phyloP scores from a whole-genome alignment of 2,888 invertebrate species.

The Drosophila koepferae region DNA sequence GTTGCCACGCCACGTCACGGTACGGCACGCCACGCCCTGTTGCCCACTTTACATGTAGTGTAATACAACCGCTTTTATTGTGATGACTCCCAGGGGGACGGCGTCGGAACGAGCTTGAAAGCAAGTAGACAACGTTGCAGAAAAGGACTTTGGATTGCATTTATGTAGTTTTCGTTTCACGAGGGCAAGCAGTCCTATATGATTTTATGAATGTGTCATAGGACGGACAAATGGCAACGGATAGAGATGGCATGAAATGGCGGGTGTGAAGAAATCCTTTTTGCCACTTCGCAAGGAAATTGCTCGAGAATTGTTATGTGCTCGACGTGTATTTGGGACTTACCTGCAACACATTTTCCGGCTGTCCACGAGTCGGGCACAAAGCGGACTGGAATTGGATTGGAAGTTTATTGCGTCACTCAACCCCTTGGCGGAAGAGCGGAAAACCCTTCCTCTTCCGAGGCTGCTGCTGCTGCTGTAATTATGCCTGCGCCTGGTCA shows the following conservation, averaged over 20 bases:
- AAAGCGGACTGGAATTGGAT: conserved; percentile 11
- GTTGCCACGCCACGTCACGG: conserved; percentile 6
- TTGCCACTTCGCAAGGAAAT: conserved; percentile 66
- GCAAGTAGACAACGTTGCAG: conserved; percentile 34
- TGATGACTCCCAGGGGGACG: conserved; percentile 64
- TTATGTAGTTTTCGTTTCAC: conserved; percentile 11
- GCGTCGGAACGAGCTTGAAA: conserved; percentile 32
- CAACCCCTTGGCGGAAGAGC: conserved; percentile 60
- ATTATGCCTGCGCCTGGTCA: conserved; percentile 70
- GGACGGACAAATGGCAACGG: conserved; percentile 24
- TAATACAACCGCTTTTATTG: conserved; percentile 66
- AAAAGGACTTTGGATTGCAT: conserved; percentile 36
- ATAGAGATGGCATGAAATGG: not conserved
- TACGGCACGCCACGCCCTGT: conserved; percentile 21
- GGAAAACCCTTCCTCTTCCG: conserved; percentile 68
- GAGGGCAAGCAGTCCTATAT: conserved; percentile 47
- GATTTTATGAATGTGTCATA: conserved; percentile 68
- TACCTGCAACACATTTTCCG: conserved; percentile 19
- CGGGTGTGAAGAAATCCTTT: conserved; percentile 69
- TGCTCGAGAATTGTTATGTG: conserved; percentile 70
- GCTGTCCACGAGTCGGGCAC: not conserved
- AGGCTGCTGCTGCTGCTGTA: conserved; percentile 46
- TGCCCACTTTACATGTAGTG: conserved; percentile 34
- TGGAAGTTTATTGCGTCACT: conserved; percentile 20
- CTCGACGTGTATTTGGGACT: conserved; percentile 59